Conservation (phyloP, 1,140 invertebrate genomes). For the Colletes gigas region DNA sequence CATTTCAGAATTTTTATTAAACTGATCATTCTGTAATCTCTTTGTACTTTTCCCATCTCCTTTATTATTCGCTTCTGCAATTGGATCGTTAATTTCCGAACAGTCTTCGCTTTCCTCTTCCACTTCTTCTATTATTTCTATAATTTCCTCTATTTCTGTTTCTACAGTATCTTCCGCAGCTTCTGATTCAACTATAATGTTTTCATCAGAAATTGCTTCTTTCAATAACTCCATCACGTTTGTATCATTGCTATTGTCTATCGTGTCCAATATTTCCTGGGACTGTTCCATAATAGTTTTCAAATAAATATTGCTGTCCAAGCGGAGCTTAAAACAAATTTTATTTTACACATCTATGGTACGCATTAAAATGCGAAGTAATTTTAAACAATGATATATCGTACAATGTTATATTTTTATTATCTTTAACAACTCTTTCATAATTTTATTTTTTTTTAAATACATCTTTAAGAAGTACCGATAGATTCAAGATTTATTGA, state of each 20-base stretch:
- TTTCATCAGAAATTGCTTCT: slow-evolving; percentile 62
- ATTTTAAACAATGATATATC: neutral
- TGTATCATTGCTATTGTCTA: slow-evolving; percentile 61
- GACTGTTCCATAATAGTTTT: slow-evolving; percentile 50
- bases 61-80: slow-evolving; percentile 26
- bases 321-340: neutral
- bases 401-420: too few relatives aligned
- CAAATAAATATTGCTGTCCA: neutral
- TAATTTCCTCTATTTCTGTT: slow-evolving; percentile 70
- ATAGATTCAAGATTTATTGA: too few relatives aligned
- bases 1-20: slow-evolving; percentile 18
- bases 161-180: slow-evolving; percentile 58
- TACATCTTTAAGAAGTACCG: too few relatives aligned
- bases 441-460: too few relatives aligned
- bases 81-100: neutral
- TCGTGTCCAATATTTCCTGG: slow-evolving; percentile 46
- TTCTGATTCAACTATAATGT: slow-evolving; percentile 72
- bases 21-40: slow-evolving; percentile 27
- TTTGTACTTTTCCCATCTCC: slow-evolving; percentile 26
- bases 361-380: neutral
- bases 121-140: slow-evolving; percentile 73
- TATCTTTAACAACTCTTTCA: too few relatives aligned
- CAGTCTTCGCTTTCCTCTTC: slow-evolving; percentile 64
- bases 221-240: slow-evolving; percentile 73
- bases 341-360: neutral